Conservation (phyloP, 2,888 invertebrate genomes). For the Cheilosia scutellata region DNA sequence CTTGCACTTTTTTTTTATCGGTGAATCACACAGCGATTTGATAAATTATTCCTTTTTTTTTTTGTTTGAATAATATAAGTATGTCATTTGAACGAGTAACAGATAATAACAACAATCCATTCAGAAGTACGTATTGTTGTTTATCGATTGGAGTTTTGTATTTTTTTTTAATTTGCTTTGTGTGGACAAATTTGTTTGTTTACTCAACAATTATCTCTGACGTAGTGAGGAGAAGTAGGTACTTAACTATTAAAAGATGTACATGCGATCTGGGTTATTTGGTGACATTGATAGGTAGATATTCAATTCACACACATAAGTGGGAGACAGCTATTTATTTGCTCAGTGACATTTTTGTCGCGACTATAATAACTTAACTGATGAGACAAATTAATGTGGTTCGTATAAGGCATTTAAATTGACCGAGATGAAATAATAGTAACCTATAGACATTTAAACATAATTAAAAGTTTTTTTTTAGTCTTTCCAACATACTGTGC, state of each 20-base stretch:
- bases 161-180: neutral
- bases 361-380: constrained; percentile 17
- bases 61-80: neutral
- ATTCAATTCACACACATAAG: neutral
- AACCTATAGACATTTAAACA: neutral
- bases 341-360: neutral
- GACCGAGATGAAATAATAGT: neutral
- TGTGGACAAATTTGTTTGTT: neutral
- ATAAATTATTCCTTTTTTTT: neutral
- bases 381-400: neutral
- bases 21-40: neutral
- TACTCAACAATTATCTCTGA: neutral
- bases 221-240: neutral
- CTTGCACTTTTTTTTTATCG: constrained; percentile 6
- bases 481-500: constrained; percentile 13
- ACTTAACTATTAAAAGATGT: neutral
- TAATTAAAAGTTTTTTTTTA: neutral
- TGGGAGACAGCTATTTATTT: constrained; percentile 1
- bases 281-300: neutral
- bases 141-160: constrained; percentile 4
- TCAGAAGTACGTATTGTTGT: constrained; percentile 16
- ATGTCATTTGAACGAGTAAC: neutral
- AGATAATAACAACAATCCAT: neutral
- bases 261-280: neutral
- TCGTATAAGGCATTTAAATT: constrained; percentile 17